Conservation (phyloP, 2,113 vertebrate genomes). For the Diphyllodes magnificus region DNA sequence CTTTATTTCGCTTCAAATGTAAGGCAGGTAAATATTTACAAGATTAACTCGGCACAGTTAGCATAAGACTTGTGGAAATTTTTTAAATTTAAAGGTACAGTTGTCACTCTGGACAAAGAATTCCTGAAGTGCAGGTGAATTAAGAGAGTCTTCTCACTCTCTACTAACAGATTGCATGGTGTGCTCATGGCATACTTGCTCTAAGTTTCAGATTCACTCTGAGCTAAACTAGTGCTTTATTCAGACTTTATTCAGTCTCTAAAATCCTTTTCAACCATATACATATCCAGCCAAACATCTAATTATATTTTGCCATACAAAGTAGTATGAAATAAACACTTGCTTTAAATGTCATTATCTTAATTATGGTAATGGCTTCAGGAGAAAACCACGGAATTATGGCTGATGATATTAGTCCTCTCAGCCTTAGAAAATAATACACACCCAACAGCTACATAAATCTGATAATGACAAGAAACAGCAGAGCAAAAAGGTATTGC, state of each 20-base stretch:
- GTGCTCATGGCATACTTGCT: background rate
- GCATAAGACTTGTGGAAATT: background rate
- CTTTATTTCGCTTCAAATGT: background rate
- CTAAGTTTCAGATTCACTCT: background rate
- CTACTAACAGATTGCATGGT: background rate
- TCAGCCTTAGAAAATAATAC: conserved; percentile 29
- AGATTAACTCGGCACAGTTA: background rate
- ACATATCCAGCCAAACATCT: conserved; percentile 26
- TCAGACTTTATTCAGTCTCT: background rate
- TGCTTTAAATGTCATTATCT: conserved; percentile 62
- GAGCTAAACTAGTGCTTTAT: background rate
- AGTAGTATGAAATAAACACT: conserved; percentile 53
- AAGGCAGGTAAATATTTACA: conserved; percentile 14
- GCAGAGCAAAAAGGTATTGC: background rate
- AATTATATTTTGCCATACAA: conserved; percentile 58
- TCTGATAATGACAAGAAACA: conserved; percentile 11
- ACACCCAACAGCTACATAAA: conserved; percentile 18
- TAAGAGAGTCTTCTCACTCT: background rate
- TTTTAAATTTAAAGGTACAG: background rate
- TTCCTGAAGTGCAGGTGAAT: background rate
- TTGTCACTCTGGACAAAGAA: background rate
- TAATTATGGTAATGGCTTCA: conserved; percentile 66
- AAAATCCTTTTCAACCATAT: conserved; percentile 15
- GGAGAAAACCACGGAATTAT: conserved; percentile 55
- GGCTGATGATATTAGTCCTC: conserved; percentile 46